A percentile compares a stretch with the other conserved stretches of the same genome.
phyloP scores from a whole-genome alignment of 2,888 invertebrate genomes.

The Philereme transversata region DNA sequence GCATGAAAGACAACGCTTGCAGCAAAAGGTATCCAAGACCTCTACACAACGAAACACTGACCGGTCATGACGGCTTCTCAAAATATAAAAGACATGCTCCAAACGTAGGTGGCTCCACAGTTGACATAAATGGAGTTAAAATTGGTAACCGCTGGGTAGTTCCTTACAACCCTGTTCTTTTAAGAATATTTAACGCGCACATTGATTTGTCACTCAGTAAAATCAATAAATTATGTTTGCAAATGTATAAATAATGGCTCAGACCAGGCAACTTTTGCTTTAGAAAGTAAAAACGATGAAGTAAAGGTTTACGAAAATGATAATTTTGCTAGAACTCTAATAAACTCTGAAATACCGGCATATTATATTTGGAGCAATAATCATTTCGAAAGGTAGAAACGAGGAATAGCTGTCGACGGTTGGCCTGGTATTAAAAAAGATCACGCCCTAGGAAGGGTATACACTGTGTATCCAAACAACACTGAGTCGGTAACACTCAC shows the following conservation, averaged over 20 bases:
- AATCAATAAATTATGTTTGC: conserved; percentile 38
- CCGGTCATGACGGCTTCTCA: conserved; percentile 16
- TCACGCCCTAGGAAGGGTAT: conserved; percentile 38
- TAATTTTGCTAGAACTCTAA: conserved; percentile 35
- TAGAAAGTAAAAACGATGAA: conserved; percentile 30
- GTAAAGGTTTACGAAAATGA: background rate
- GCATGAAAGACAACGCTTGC: conserved; percentile 11
- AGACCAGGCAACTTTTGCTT: conserved; percentile 33
- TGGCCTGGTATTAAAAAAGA: conserved; percentile 37
- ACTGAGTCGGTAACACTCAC: no score
- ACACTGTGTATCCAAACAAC: conserved; percentile 6
- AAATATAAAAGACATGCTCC: background rate
- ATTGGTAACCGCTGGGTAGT: conserved; percentile 10
- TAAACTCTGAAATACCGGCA: conserved; percentile 37
- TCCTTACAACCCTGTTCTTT: conserved; percentile 25
- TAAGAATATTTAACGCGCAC: conserved; percentile 34
- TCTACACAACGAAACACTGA: conserved; percentile 11
- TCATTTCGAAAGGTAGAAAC: background rate
- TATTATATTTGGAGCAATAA: conserved; percentile 34
- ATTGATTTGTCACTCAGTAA: conserved; percentile 37
- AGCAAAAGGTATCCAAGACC: conserved; percentile 8
- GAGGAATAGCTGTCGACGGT: background rate
- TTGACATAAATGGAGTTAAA: background rate
- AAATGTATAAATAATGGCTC: conserved; percentile 41
- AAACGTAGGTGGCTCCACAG: background rate